A percentile compares a stretch with the other conserved stretches of the same genome.
phyloP scores from a whole-genome alignment of 1,140 invertebrate genomes.

The Eriocheir sinensis region DNA sequence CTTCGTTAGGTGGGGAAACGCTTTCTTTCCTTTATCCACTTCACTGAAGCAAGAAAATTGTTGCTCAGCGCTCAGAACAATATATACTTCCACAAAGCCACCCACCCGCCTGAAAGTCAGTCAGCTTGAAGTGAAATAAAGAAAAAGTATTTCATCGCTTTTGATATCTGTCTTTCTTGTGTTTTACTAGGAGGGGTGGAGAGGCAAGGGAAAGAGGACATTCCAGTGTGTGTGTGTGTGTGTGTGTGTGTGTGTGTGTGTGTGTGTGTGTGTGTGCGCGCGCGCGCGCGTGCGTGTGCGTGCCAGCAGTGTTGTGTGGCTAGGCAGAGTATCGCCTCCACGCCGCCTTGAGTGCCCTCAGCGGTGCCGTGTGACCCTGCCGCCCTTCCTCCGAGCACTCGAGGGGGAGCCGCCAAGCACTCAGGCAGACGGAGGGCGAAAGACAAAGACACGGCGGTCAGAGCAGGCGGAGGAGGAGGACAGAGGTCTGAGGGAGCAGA shows the following conservation, averaged over 20 bases:
- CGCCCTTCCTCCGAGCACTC: background rate
- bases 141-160: background rate
- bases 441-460: background rate
- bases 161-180: background rate
- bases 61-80: too few species aligned
- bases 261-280: constrained; percentile 55
- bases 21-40: background rate
- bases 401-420: background rate
- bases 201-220: background rate
- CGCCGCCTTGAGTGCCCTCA: background rate
- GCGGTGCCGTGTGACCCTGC: background rate
- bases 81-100: too few species aligned
- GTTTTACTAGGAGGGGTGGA: background rate
- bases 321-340: background rate
- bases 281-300: constrained; percentile 7
- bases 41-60: background rate
- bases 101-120: background rate
- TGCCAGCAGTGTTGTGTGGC: background rate
- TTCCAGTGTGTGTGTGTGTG: constrained; percentile 46
- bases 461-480: background rate
- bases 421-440: background rate
- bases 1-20: background rate
- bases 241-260: constrained; percentile 60
- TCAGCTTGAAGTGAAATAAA: background rate
- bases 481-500: background rate